These are phyloP conservation scores for Calosoma granatense DNA, from an alignment of 1,140 invertebrate species.

Conservation along the genomic window DNA sequence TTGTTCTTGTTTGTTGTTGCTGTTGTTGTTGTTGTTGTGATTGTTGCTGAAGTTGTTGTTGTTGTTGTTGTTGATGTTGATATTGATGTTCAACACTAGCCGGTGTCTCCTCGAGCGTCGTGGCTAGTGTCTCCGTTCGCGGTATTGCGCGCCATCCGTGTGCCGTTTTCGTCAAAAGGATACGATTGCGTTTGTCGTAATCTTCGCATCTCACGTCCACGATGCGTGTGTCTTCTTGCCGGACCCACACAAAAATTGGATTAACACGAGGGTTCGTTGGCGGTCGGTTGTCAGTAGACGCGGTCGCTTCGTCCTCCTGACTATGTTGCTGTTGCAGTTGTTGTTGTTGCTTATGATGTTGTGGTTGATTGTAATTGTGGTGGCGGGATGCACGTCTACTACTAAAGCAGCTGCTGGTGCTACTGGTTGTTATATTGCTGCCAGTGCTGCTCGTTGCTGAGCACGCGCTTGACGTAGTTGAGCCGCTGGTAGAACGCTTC, in stretches of 20 bases:
- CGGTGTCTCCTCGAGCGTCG: conserved; percentile 40
- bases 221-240: conserved; percentile 63
- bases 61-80: conserved; percentile 14
- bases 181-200: conserved; percentile 72
- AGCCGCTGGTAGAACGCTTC: conserved; percentile 35
- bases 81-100: conserved; percentile 21
- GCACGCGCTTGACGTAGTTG: neutral
- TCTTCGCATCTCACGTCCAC: conserved; percentile 75
- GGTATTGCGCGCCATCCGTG: conserved; percentile 74
- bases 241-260: conserved; percentile 73
- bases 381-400: conserved; percentile 12
- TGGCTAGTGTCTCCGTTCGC: conserved; percentile 53
- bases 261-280: conserved; percentile 48
- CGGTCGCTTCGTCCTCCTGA: neutral
- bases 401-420: conserved; percentile 2
- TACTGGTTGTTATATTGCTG: conserved; percentile 8
- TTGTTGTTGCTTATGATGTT: conserved; percentile 12
- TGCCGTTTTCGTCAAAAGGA: conserved; percentile 65
- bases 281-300: conserved; percentile 18
- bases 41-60: conserved; percentile 12
- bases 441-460: conserved; percentile 20
- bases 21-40: conserved; percentile 13
- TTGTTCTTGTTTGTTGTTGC: conserved; percentile 25
- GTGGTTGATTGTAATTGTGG: too few species aligned
- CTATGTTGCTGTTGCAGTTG: neutral